phyloP scores from a whole-genome alignment of 2,888 invertebrate genomes.

The Carpatolechia fugitivella region DNA sequence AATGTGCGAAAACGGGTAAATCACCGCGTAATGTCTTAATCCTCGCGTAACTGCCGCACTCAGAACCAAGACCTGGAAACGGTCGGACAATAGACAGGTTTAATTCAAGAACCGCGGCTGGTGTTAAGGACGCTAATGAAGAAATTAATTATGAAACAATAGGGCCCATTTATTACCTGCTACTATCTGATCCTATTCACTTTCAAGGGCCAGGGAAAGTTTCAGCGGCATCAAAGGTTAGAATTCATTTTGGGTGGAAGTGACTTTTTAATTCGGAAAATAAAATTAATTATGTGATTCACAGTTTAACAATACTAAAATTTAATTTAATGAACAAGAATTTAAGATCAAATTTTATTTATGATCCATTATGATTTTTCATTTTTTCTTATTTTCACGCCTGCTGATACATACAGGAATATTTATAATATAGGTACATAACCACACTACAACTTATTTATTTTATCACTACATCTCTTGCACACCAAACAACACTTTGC shows the following conservation, averaged over 20 bases:
- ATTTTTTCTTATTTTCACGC: too few species aligned
- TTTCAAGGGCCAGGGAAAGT: constrained; percentile 46
- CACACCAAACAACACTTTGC: too few species aligned
- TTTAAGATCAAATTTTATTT: too few species aligned
- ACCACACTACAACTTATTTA: too few species aligned
- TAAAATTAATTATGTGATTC: too few species aligned
- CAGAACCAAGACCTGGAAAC: background rate
- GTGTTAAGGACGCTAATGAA: constrained; percentile 59
- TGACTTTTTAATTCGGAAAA: background rate
- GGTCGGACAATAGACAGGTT: background rate
- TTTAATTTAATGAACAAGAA: too few species aligned
- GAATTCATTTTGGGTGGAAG: background rate
- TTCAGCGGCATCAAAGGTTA: constrained; percentile 15
- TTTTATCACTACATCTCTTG: too few species aligned
- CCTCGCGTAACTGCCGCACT: constrained; percentile 24
- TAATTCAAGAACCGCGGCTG: constrained; percentile 26
- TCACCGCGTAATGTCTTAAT: constrained; percentile 22
- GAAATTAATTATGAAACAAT: constrained; percentile 71
- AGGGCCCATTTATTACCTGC: constrained; percentile 56
- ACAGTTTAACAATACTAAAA: too few species aligned
- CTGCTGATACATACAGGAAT: too few species aligned
- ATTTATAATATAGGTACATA: too few species aligned
- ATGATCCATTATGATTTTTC: too few species aligned
- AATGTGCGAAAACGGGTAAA: background rate
- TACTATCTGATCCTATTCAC: constrained; percentile 49